Base-by-base conservation (phyloP, 1,140 invertebrate genomes). In the Neoseiulus cucumeris region DNA sequence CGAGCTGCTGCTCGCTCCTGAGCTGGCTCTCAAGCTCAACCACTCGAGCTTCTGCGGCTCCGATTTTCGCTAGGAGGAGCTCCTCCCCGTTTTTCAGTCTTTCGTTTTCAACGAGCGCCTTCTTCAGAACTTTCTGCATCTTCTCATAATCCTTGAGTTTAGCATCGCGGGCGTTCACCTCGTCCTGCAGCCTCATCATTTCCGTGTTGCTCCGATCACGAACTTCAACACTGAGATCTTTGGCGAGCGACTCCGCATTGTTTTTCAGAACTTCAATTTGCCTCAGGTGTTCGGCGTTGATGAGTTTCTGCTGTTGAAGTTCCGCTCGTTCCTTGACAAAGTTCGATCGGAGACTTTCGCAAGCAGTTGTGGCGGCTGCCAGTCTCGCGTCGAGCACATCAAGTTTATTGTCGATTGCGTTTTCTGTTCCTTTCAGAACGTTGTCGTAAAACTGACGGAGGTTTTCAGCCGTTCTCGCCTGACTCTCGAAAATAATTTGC, bases 131-230 rank as follows among this genome's bases (percentile, higher is more conserved):
- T 25, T 59, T 59, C 22, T 59, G 51, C 22, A 59, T 59, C 33
- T 59, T 59, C 33, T 59, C 51, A 9, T 59, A 59, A 59, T 59
- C 51, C 22, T 59, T 59, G 5, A 59, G 51, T 9, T 59, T 59
- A 20, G 51, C 51, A 20, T 59, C 51, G 6, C 33, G 25, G 2
- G 51, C 51, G 33, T 33, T 59, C 14, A 59, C 33, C 22, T 59
- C 51, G 51, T 59, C 51, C 33, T 59, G 51, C 22, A 59, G 25
- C 9, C 1, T 59, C 51, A 33, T 33, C 51, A 59, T 59, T 25
- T 59, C 51, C 22, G 51, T 20, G 22, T 25, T 33, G 22, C 51
- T 59, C 14, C 51, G 51, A 20, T 59, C 51, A 5, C 51, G 51
- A 14, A 59, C 51, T 33, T 59, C 51, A 14, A 9, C 51, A 17